Conservation (phyloP, 2,797 vertebrate species). For the Clamator glandarius region DNA sequence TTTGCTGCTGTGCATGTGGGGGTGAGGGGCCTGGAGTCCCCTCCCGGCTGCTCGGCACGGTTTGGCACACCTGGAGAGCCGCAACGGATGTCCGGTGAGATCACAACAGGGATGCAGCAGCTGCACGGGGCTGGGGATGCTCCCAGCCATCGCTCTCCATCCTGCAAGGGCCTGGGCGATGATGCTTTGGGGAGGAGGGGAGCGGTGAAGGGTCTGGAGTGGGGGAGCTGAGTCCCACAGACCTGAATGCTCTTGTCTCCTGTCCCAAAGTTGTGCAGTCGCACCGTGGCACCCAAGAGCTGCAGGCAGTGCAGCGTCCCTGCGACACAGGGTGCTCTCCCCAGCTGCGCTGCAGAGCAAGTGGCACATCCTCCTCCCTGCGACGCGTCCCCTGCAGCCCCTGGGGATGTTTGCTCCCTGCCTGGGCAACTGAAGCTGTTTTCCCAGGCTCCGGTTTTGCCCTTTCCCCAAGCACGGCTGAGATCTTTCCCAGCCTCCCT, state of each 20-base stretch:
- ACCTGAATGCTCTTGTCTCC: accelerated
- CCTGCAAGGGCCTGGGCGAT: accelerated
- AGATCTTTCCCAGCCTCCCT: neutral
- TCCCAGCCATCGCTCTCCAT: neutral
- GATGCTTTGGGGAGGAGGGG: neutral
- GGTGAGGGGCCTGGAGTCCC: neutral
- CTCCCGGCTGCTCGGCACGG: neutral
- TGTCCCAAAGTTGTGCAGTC: accelerated
- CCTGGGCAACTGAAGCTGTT: neutral
- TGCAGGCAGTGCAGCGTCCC: accelerated
- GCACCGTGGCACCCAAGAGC: neutral
- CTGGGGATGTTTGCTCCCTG: neutral
- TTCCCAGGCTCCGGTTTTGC: slow-evolving; percentile 41
- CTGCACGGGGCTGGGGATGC: neutral
- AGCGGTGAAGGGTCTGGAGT: accelerated
- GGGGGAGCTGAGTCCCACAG: no score
- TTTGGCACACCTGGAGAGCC: neutral
- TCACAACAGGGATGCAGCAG: neutral
- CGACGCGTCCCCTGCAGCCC: accelerated
- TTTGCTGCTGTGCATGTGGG: neutral
- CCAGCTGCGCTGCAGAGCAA: neutral
- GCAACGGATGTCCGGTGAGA: neutral
- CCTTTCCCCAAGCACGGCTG: neutral
- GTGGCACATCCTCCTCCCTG: neutral
- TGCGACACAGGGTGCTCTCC: neutral